Evolutionary conservation across 2,797 vertebrate species (phyloP).

Genomic region (Rhinatrema bivittatum): DNA sequence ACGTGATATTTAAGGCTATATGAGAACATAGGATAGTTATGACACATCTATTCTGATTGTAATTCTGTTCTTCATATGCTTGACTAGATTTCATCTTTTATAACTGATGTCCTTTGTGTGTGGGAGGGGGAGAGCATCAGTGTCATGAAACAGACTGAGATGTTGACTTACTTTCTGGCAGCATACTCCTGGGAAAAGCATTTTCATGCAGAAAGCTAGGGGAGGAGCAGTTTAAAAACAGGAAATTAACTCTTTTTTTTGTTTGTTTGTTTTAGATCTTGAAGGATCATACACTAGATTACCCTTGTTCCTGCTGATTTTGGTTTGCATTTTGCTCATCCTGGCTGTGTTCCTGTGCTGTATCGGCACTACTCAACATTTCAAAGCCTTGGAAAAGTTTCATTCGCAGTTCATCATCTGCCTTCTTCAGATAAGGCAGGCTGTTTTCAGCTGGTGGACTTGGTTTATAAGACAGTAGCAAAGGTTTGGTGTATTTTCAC

Average conservation of each 20-base stretch:
- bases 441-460: slow-evolving; percentile 74
- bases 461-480: slow-evolving; percentile 71
- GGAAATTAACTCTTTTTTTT: slow-evolving; percentile 13
- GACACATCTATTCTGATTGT: slow-evolving; percentile 25
- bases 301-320: slow-evolving; percentile 66
- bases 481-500: too few relatives aligned
- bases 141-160: slow-evolving; percentile 14
- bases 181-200: too few relatives aligned
- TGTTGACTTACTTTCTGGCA: too few relatives aligned
- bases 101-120: slow-evolving; percentile 7
- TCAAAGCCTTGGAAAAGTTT: slow-evolving; percentile 71
- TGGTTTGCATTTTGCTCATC: slow-evolving; percentile 69
- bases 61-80: slow-evolving; percentile 30
- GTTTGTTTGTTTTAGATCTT: slow-evolving; percentile 41
- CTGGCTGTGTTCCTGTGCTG: slow-evolving; percentile 74
- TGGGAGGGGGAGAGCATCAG: slow-evolving; percentile 16
- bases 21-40: slow-evolving; percentile 22
- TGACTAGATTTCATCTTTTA: slow-evolving; percentile 29
- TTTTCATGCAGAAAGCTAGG: too few relatives aligned
- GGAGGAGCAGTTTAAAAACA: slow-evolving; percentile 7
- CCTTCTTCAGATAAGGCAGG: slow-evolving; percentile 67
- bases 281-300: slow-evolving; percentile 57
- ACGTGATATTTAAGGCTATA: slow-evolving; percentile 15
- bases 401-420: slow-evolving; percentile 64
- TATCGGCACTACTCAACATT: slow-evolving; percentile 51